Percentiles rank a stretch among this genome's conserved stretches.
Evolutionary conservation across 2,113 vertebrate genomes (phyloP).

Genomic region (Chinchilla lanigera): DNA sequence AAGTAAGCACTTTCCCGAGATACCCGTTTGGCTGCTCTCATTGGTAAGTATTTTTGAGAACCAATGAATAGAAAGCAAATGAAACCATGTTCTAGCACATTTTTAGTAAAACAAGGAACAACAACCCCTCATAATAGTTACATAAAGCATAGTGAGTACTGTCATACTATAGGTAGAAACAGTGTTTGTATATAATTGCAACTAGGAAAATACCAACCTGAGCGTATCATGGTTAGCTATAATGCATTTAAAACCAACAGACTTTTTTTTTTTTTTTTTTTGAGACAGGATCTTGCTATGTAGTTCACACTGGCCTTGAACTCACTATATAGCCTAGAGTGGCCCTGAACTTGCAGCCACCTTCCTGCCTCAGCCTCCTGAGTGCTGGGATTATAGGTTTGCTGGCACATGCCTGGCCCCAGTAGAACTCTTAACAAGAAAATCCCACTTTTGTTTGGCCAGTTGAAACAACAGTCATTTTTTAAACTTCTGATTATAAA

Average conservation of each 20-base stretch:
- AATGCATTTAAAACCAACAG: constrained; percentile 14
- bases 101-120: background rate
- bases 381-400: background rate
- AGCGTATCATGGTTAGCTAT: background rate
- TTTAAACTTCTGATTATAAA: constrained; percentile 59
- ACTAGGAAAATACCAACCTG: constrained; percentile 21
- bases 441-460: constrained; percentile 47
- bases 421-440: constrained; percentile 4
- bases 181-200: background rate
- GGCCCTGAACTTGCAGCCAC: background rate
- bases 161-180: background rate
- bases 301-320: background rate
- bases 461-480: constrained; percentile 40
- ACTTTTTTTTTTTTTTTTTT: background rate
- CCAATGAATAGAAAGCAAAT: background rate
- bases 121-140: background rate
- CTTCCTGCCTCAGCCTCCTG: background rate
- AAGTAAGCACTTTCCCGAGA: background rate
- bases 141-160: background rate
- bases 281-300: background rate
- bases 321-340: background rate
- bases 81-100: background rate
- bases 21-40: background rate
- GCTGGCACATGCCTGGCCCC: background rate
- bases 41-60: constrained; percentile 46